Percentiles rank a stretch among this genome's conserved stretches.
Evolutionary conservation across 2,888 invertebrate species (phyloP).

Genomic region (Nematopogon swammerdamellus): DNA sequence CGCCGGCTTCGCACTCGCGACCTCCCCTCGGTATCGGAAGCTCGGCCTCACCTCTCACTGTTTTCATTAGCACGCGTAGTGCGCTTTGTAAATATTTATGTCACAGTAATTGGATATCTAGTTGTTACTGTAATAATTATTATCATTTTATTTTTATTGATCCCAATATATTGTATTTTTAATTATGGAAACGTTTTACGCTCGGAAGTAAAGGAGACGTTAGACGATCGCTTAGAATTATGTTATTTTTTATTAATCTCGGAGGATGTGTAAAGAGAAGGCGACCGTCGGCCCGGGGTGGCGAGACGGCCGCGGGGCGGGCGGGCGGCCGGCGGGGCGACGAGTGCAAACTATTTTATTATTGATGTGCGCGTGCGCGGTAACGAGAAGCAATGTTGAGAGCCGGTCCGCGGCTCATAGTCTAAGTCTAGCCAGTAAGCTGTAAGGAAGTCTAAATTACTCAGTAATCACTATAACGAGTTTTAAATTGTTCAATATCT

Average conservation of each 20-base stretch:
- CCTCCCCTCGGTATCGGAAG: neutral
- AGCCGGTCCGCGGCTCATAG: constrained; percentile 43
- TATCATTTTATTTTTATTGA: constrained; percentile 57
- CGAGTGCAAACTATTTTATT: neutral
- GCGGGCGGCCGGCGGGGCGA: too few species aligned
- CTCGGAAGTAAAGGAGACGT: constrained; percentile 16
- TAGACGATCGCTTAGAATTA: neutral
- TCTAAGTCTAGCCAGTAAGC: constrained; percentile 49
- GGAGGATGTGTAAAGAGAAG: neutral
- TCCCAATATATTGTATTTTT: constrained; percentile 51
- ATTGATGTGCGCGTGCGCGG: constrained; percentile 8
- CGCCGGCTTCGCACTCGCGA: neutral
- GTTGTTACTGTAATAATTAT: constrained; percentile 45
- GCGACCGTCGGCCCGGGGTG: too few species aligned
- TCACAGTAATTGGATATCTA: constrained; percentile 55
- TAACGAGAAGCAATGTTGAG: constrained; percentile 48
- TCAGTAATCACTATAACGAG: constrained; percentile 52
- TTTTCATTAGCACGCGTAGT: constrained; percentile 5
- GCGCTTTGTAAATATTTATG: constrained; percentile 56
- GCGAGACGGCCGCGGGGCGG: too few species aligned
- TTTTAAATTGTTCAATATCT: constrained; percentile 50
- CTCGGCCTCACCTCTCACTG: neutral
- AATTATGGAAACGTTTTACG: constrained; percentile 31
- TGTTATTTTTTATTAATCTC: neutral
- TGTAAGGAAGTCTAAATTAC: constrained; percentile 52